Percentiles rank a stretch among this genome's conserved stretches.
Evolutionary conservation across 2,797 vertebrate genomes (phyloP).

Genomic region (Sebastiscus tertius): DNA sequence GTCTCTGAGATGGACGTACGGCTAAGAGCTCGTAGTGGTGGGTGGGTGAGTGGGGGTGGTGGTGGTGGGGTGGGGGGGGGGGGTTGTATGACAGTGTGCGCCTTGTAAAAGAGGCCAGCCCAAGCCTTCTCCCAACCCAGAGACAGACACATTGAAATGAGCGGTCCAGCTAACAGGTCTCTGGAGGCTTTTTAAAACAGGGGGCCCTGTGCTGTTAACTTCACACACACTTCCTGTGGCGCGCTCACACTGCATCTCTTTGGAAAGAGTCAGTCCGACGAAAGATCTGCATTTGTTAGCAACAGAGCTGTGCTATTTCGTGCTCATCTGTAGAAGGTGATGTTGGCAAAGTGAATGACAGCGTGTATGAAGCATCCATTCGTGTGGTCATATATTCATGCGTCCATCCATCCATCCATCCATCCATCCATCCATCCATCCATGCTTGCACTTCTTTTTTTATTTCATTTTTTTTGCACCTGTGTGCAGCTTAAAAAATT

Average conservation of each 20-base stretch:
- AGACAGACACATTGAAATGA: slow-evolving; percentile 88
- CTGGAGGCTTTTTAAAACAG: slow-evolving; percentile 87
- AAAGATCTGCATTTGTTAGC: slow-evolving; percentile 11
- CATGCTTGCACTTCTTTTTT: not conserved
- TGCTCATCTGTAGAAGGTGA: not conserved
- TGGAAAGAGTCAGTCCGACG: slow-evolving; percentile 20
- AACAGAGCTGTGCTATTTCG: slow-evolving; percentile 4
- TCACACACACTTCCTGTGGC: slow-evolving; percentile 83
- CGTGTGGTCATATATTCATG: slow-evolving; percentile 1
- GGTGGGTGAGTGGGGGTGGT: slow-evolving; percentile 6
- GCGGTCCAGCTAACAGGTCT: slow-evolving; percentile 87
- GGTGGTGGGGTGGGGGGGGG: not conserved
- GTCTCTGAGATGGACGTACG: slow-evolving; percentile 72
- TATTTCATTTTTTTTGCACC: slow-evolving; percentile 6
- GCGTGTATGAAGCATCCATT: not conserved
- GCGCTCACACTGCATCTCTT: slow-evolving; percentile 48
- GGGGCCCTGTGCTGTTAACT: slow-evolving; percentile 85
- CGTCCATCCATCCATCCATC: not conserved
- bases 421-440: not conserved
- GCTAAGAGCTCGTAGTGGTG: slow-evolving; percentile 55
- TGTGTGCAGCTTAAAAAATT: slow-evolving; percentile 32
- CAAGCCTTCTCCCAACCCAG: slow-evolving; percentile 60
- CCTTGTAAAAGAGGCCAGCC: slow-evolving; percentile 73
- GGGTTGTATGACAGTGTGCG: slow-evolving; percentile 75
- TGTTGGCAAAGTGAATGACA: slow-evolving; percentile 16